Base-by-base conservation (phyloP, 2,888 invertebrate species). In the Eupeodes luniger region DNA sequence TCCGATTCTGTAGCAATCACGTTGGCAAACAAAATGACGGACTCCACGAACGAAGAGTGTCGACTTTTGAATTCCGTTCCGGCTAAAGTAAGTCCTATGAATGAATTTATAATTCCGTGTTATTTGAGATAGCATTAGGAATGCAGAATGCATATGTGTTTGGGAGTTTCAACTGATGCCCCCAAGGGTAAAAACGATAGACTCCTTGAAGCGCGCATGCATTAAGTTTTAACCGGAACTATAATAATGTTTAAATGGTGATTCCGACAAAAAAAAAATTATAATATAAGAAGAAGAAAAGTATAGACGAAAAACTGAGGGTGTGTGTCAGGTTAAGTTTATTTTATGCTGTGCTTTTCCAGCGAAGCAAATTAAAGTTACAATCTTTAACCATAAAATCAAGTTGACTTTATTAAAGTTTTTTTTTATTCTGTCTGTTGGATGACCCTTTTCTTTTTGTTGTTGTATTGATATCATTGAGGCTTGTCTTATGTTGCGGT, bases 101-200 rank as follows among this genome's bases (percentile, higher is more conserved):
- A 88, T 88, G 81, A 88, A 88, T 85, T 85, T 78, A 85, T 85
- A 88, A 85, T 88, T 81, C 78, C 67, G 40, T 72, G 75, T 81
- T 88, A 61, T 79, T 84, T 80, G 77, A 57, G 80, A 81, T 78
- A 61, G 81, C 78, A 88, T 88, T 88, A 88, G 81, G 49, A 81
- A 88, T 88, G 85, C 88, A 85, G 57, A 75, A 69, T 88, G 88
- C 85, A 88, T 85, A 81, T 85, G 78, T 47, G 59, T n/a, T 40
- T 7, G 40, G 40, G 27, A 27, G 9, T 40, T 53, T 67, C 66
- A 76, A 61, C 51, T 34, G 47, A 77, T 51, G 66, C 62, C 85
- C 83, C 85, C 74, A 14, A 53, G 81, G 85, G 75, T 27, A 27
- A 81, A 64, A 74, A 78, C 69, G 85, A 81, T 7, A 83, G 81